Conservation (phyloP, 2,797 vertebrate species). For the Hozukius guyotensis region DNA sequence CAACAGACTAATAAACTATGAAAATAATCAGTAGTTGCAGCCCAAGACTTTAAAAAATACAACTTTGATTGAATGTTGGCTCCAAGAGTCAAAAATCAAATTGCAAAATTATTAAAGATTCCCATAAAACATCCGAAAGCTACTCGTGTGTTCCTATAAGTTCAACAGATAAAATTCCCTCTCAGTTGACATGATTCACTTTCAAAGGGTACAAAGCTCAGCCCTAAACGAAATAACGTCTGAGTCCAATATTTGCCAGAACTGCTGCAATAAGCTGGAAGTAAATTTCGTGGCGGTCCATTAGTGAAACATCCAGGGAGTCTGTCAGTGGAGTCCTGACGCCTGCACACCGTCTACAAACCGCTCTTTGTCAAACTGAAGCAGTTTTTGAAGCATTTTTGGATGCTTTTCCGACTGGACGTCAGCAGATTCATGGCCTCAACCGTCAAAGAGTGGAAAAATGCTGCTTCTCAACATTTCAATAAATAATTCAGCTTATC, state of each 20-base stretch:
- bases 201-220: not conserved
- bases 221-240: not conserved
- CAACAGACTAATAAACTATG: not conserved
- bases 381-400: not conserved
- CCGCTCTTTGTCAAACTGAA: not conserved
- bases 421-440: slow-evolving; percentile 38
- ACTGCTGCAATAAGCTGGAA: not conserved
- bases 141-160: not conserved
- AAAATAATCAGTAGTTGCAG: not conserved
- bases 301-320: not conserved
- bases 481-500: slow-evolving; percentile 59
- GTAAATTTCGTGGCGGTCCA: not conserved
- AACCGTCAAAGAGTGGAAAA: not conserved
- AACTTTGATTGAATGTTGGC: not conserved
- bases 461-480: slow-evolving; percentile 28
- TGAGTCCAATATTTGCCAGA: not conserved
- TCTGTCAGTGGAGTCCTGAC: not conserved
- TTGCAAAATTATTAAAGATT: not conserved
- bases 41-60: not conserved
- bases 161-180: not conserved
- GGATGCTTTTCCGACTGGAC: not conserved
- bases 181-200: not conserved
- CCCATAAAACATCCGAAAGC: not conserved
- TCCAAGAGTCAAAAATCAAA: not conserved
- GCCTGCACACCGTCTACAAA: not conserved